Percentiles rank a stretch among this genome's conserved stretches.
Conservation (phyloP, 2,888 invertebrate species). For the Drosophila mimica region DNA sequence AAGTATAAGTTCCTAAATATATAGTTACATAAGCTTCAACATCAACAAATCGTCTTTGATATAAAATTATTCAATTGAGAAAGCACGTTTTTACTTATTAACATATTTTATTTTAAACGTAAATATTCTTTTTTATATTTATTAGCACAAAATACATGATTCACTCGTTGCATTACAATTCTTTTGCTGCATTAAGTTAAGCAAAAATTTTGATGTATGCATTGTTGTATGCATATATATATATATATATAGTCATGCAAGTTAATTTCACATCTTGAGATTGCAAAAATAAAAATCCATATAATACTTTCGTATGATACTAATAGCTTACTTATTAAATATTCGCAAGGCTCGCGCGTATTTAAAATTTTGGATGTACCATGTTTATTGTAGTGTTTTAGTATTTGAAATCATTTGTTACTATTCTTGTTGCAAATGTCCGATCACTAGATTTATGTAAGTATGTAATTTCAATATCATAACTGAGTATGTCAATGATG, state of each 20-base stretch:
- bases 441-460: not conserved
- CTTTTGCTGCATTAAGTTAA: constrained; percentile 9
- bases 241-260: constrained; percentile 22
- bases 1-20: not conserved
- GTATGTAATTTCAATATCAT: not conserved
- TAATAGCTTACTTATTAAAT: constrained; percentile 32
- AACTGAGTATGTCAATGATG: not conserved
- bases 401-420: constrained; percentile 11
- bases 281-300: constrained; percentile 47
- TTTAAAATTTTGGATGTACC: constrained; percentile 6
- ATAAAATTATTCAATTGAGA: not conserved
- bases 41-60: not conserved
- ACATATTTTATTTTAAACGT: constrained; percentile 22
- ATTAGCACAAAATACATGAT: constrained; percentile 70
- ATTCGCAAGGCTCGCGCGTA: constrained; percentile 17
- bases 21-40: not conserved
- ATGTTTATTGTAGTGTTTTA: constrained; percentile 8
- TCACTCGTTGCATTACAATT: constrained; percentile 59
- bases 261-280: constrained; percentile 25
- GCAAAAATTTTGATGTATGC: constrained; percentile 2
- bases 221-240: not conserved
- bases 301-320: constrained; percentile 71
- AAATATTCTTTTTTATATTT: constrained; percentile 40
- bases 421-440: not conserved
- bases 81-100: not conserved